phyloP scores from a whole-genome alignment of 2,888 invertebrate species.

The Masnerella sp. region DNA sequence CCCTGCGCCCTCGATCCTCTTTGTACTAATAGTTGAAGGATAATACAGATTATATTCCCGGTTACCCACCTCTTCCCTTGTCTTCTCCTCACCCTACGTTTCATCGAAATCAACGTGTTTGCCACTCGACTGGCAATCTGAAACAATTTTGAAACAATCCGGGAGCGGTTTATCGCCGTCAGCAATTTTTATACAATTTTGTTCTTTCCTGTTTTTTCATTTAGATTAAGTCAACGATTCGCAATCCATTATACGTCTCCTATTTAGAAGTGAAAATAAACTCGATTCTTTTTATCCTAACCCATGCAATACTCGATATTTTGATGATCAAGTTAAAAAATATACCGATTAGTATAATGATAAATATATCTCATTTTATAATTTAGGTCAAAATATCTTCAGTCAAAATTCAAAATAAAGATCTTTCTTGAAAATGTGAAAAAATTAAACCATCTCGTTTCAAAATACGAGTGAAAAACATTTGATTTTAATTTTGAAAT shows the following conservation, averaged over 20 bases:
- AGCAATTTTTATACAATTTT: conserved; percentile 59
- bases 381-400: too few relatives aligned
- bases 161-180: conserved; percentile 57
- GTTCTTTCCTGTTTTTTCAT: conserved; percentile 40
- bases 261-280: conserved; percentile 7
- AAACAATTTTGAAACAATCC: conserved; percentile 73
- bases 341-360: too few relatives aligned
- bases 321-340: too few relatives aligned
- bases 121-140: conserved; percentile 73
- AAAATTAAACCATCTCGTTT: too few relatives aligned
- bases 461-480: too few relatives aligned
- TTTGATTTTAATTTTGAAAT: too few relatives aligned
- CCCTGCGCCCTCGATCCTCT: conserved; percentile 72
- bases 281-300: neutral
- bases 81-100: conserved; percentile 62
- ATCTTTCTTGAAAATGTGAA: too few relatives aligned
- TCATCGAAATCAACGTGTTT: conserved; percentile 68
- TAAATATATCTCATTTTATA: too few relatives aligned
- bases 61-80: conserved; percentile 58
- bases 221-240: conserved; percentile 48
- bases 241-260: conserved; percentile 4
- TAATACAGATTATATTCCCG: conserved; percentile 76
- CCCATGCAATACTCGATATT: neutral
- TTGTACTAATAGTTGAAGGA: conserved; percentile 75
- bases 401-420: too few relatives aligned